A percentile compares a stretch with the other conserved stretches of the same genome.
Evolutionary conservation across 2,113 vertebrate species (phyloP).

Genomic region (Nanger granti): DNA sequence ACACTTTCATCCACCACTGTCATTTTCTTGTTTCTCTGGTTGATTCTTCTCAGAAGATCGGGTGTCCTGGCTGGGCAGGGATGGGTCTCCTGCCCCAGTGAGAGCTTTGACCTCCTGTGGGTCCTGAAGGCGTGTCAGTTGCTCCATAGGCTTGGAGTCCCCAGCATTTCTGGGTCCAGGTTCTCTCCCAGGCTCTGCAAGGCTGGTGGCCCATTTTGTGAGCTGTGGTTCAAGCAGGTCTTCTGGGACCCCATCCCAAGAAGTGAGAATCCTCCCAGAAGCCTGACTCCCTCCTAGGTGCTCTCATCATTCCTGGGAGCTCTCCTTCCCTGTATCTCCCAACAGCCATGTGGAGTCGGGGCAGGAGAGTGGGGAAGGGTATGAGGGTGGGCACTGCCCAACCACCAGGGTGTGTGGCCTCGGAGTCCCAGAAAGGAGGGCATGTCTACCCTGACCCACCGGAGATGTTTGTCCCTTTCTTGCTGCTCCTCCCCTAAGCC

Average conservation of each 20-base stretch:
- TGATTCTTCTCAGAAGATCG: not conserved
- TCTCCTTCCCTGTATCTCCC: accelerated
- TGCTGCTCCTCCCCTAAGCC: accelerated
- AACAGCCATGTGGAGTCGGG: accelerated
- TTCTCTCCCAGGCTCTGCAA: not conserved
- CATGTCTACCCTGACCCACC: not conserved
- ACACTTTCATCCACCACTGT: accelerated
- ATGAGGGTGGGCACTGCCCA: accelerated
- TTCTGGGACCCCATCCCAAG: not conserved
- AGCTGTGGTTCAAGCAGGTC: not conserved
- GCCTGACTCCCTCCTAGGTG: accelerated
- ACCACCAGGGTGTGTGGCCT: accelerated
- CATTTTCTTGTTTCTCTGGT: not conserved
- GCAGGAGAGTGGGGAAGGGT: accelerated
- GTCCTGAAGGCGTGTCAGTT: not conserved
- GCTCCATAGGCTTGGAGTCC: not conserved
- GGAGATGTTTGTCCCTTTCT: accelerated
- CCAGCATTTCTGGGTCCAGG: not conserved
- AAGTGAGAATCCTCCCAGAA: accelerated
- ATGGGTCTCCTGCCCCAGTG: not conserved
- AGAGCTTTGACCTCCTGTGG: not conserved
- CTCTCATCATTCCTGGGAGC: not conserved
- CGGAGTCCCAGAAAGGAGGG: accelerated
- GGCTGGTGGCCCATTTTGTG: accelerated
- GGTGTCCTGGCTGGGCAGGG: not conserved